Evolutionary conservation across 2,113 vertebrate species (phyloP).

Genomic region (Shinisaurus crocodilurus): DNA sequence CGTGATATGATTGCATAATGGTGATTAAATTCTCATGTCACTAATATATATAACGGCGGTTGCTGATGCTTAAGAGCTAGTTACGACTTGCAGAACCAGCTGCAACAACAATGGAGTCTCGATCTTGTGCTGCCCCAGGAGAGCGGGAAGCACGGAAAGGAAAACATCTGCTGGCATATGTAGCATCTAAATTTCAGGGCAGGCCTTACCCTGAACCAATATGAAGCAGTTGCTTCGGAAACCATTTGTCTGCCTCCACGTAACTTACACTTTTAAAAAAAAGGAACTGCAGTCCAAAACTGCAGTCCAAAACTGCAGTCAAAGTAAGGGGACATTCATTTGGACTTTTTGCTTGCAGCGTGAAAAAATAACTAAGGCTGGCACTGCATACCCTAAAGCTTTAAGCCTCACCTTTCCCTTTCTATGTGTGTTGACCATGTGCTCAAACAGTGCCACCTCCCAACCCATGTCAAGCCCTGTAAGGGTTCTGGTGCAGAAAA

Average conservation of each 20-base stretch:
- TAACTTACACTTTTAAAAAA: not conserved
- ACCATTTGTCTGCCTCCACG: not conserved
- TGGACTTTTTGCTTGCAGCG: not conserved
- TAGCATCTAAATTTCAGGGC: not conserved
- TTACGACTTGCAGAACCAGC: slow-evolving; percentile 48
- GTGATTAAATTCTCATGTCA: slow-evolving; percentile 60
- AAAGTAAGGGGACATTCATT: not conserved
- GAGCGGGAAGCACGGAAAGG: not conserved
- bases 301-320: not conserved
- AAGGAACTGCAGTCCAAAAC: not conserved
- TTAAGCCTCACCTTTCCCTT: too few species aligned
- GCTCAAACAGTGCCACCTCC: too few species aligned
- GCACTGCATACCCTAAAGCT: not conserved
- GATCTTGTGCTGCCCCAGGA: slow-evolving; percentile 26
- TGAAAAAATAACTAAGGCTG: not conserved
- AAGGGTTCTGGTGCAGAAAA: too few species aligned
- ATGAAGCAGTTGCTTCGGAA: too few species aligned
- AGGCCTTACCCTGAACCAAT: not conserved
- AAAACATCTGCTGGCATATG: not conserved
- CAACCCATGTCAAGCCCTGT: too few species aligned
- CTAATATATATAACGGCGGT: slow-evolving; percentile 57
- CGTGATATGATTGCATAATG: slow-evolving; percentile 44
- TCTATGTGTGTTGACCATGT: too few species aligned
- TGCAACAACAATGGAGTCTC: slow-evolving; percentile 13
- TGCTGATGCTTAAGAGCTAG: slow-evolving; percentile 59